These are phyloP conservation scores for Hirudo medicinalis DNA, from an alignment of 1,140 invertebrate genomes.

Conservation along the genomic window DNA sequence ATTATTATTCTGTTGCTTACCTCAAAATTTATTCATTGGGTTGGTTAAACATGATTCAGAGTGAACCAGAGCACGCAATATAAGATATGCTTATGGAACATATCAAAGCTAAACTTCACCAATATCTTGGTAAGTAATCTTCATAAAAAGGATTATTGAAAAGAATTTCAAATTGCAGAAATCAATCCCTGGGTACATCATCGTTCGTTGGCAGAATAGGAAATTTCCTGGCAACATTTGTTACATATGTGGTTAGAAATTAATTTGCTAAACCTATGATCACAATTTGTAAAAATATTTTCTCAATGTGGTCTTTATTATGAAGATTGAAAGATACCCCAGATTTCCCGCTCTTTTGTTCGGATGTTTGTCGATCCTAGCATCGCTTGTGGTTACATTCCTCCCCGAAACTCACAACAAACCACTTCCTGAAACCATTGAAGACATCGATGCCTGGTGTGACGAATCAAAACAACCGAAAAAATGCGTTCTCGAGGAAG, in stretches of 20 bases:
- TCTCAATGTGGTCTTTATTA: neutral
- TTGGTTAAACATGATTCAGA: too few species aligned
- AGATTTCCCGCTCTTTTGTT: conserved; percentile 9
- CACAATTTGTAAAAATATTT: neutral
- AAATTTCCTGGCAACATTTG: conserved; percentile 12
- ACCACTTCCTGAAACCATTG: conserved; percentile 28
- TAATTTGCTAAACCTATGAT: too few species aligned
- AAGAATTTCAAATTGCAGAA: neutral
- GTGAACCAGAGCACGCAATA: too few species aligned
- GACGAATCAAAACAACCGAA: too few species aligned
- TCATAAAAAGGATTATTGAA: too few species aligned
- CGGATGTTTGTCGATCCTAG: conserved; percentile 23
- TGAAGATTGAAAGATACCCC: conserved; percentile 1
- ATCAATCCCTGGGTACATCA: neutral
- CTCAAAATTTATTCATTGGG: too few species aligned
- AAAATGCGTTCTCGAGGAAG: too few species aligned
- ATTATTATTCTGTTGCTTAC: too few species aligned
- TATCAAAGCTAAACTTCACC: too few species aligned
- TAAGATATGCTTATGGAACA: too few species aligned
- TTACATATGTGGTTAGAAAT: conserved; percentile 12
- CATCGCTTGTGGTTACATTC: conserved; percentile 20
- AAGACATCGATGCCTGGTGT: conserved; percentile 26
- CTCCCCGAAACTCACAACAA: conserved; percentile 30
- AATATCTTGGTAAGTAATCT: too few species aligned
- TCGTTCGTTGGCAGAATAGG: conserved; percentile 13